Evolutionary conservation across 2,113 vertebrate genomes (phyloP).

Genomic region (Eira barbara): DNA sequence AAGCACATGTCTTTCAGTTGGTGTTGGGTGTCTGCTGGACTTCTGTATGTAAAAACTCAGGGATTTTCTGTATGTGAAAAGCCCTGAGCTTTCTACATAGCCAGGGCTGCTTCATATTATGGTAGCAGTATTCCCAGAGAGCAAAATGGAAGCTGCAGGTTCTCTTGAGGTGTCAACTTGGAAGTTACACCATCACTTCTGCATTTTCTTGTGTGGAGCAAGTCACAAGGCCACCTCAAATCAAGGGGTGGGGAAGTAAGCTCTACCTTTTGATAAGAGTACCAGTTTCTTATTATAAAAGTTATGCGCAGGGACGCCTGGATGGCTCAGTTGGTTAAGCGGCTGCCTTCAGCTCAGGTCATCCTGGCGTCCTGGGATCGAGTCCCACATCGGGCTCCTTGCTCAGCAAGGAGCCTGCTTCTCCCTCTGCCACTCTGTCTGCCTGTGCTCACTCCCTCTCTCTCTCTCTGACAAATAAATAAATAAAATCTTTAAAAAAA

Average conservation of each 20-base stretch:
- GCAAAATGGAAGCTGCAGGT: neutral
- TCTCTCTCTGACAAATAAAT: too few relatives aligned
- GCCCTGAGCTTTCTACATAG: neutral
- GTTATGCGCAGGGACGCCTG: neutral
- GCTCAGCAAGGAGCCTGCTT: too few relatives aligned
- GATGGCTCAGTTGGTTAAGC: too few relatives aligned
- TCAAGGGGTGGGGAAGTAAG: neutral
- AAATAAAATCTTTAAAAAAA: too few relatives aligned
- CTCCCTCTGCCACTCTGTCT: too few relatives aligned
- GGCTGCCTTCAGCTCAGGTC: too few relatives aligned
- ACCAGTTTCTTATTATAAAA: neutral
- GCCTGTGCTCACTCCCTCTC: too few relatives aligned
- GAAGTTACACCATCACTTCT: neutral
- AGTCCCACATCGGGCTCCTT: too few relatives aligned
- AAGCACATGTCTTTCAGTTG: neutral
- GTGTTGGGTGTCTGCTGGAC: neutral
- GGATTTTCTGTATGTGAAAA: too few relatives aligned
- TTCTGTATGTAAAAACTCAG: neutral
- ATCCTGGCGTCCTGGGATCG: too few relatives aligned
- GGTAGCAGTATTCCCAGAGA: neutral
- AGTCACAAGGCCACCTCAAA: neutral
- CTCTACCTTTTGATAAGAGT: neutral
- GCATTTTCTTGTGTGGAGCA: neutral
- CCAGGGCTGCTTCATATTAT: neutral
- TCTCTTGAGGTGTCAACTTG: neutral